Conservation (phyloP, 2,113 vertebrate genomes). For the Cephalopholis sonnerati region DNA sequence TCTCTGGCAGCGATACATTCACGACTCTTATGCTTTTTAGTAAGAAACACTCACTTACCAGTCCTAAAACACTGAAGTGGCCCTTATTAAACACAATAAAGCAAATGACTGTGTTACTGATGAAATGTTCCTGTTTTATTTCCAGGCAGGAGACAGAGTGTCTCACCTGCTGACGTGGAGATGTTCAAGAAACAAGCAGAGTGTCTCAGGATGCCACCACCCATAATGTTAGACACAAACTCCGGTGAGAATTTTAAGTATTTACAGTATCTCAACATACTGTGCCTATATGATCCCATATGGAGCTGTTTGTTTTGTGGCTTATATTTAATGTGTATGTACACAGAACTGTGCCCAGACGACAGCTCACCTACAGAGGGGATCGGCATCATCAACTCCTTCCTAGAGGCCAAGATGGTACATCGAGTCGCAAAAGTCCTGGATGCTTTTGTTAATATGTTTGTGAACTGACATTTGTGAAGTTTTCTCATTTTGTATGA, state of each 20-base stretch:
- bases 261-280: background rate
- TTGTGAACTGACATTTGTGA: constrained; percentile 59
- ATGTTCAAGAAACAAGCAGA: constrained; percentile 59
- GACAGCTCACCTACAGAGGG: constrained; percentile 37
- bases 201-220: constrained; percentile 60
- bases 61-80: background rate
- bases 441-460: constrained; percentile 66
- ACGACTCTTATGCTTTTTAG: constrained; percentile 71
- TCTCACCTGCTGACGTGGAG: constrained; percentile 47
- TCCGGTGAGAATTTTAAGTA: constrained; percentile 35
- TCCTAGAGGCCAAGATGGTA: constrained; percentile 54
- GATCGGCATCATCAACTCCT: constrained; percentile 33
- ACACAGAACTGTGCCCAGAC: constrained; percentile 69
- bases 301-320: background rate
- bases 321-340: constrained; percentile 3
- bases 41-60: constrained; percentile 47
- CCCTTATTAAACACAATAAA: background rate
- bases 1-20: constrained; percentile 50
- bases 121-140: background rate
- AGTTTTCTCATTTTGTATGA: background rate
- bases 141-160: constrained; percentile 61
- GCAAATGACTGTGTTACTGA: background rate
- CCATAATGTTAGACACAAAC: constrained; percentile 54
- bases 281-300: background rate
- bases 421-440: constrained; percentile 50